phyloP scores from a whole-genome alignment of 2,888 invertebrate genomes.

The Trissoscelio sp. region DNA sequence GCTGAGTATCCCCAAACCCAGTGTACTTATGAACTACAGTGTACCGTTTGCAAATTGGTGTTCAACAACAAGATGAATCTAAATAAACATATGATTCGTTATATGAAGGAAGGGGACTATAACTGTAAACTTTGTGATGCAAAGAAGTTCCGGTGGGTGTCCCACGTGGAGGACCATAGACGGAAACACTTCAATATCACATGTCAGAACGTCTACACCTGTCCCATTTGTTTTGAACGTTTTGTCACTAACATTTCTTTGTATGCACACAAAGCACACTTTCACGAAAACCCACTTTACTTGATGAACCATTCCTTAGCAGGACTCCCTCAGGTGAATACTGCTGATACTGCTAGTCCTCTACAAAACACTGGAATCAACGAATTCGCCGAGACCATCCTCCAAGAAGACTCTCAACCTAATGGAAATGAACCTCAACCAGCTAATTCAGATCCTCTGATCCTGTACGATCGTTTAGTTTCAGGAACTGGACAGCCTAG shows the following conservation, averaged over 20 bases:
- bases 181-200: slow-evolving; percentile 63
- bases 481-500: no score
- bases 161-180: slow-evolving; percentile 58
- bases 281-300: no score
- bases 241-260: slow-evolving; percentile 54
- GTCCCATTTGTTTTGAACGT: slow-evolving; percentile 52
- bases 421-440: not conserved
- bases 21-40: slow-evolving; percentile 42
- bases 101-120: slow-evolving; percentile 52
- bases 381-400: slow-evolving; percentile 26
- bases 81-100: slow-evolving; percentile 54
- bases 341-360: not conserved
- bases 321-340: no score
- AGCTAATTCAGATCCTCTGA: no score
- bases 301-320: no score
- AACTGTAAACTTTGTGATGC: slow-evolving; percentile 54
- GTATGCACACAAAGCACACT: slow-evolving; percentile 63
- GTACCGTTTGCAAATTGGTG: slow-evolving; percentile 55
- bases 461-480: no score
- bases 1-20: slow-evolving; percentile 49
- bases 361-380: slow-evolving; percentile 40
- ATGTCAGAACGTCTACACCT: slow-evolving; percentile 47
- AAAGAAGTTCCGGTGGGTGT: slow-evolving; percentile 60
- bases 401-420: slow-evolving; percentile 22
- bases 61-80: slow-evolving; percentile 36